Percentiles rank a stretch among this genome's conserved stretches.
Evolutionary conservation across 2,888 invertebrate species (phyloP).

Genomic region (Ariolimax columbianus): DNA sequence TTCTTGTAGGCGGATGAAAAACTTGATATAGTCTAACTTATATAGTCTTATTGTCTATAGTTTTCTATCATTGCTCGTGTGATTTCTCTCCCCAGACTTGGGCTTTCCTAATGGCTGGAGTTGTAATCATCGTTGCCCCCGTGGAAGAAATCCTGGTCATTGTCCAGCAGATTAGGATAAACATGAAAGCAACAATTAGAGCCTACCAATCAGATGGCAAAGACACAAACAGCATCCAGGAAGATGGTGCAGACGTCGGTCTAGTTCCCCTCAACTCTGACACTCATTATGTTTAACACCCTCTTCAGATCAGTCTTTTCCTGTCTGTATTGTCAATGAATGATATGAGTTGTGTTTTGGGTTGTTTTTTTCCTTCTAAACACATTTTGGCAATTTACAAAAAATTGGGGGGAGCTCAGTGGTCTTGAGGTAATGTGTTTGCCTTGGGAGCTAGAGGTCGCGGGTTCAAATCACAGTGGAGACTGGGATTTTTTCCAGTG

Average conservation of each 20-base stretch:
- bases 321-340: background rate
- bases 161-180: slow-evolving; percentile 55
- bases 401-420: too few relatives aligned
- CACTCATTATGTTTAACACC: slow-evolving; percentile 6
- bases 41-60: too few relatives aligned
- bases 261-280: slow-evolving; percentile 36
- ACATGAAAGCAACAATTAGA: slow-evolving; percentile 43
- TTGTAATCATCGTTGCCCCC: slow-evolving; percentile 65
- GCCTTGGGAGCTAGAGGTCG: too few relatives aligned
- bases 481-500: too few relatives aligned
- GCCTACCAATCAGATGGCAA: slow-evolving; percentile 1
- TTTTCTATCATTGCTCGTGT: background rate
- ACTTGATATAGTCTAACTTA: too few relatives aligned
- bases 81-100: slow-evolving; percentile 54
- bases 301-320: background rate
- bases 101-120: slow-evolving; percentile 63
- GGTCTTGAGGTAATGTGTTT: too few relatives aligned
- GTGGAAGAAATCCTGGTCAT: slow-evolving; percentile 65
- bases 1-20: too few relatives aligned
- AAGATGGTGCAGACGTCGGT: slow-evolving; percentile 32
- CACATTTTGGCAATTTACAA: background rate
- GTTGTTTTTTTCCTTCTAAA: background rate
- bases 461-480: too few relatives aligned
- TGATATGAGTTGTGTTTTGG: background rate
- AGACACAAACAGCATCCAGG: slow-evolving; percentile 29